Percentiles rank a stretch among this genome's conserved stretches.
Conservation (phyloP, 2,888 invertebrate species). For the Tubulanus polymorphus region DNA sequence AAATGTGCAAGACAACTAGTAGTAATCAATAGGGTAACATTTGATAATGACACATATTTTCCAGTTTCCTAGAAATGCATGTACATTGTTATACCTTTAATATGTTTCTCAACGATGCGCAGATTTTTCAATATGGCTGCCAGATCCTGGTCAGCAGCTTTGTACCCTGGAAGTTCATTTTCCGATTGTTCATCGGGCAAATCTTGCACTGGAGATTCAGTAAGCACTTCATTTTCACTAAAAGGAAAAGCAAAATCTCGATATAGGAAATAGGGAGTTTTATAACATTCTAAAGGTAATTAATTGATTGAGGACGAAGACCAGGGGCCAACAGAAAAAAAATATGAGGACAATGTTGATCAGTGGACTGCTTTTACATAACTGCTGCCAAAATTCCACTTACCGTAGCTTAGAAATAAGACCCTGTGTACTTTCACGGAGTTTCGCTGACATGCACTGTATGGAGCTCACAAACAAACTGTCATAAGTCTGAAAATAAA, state of each 20-base stretch:
- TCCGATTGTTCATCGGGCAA: constrained; percentile 27
- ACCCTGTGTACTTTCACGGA: constrained; percentile 54
- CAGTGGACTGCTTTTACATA: background rate
- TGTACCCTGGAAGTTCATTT: constrained; percentile 43
- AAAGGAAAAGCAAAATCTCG: too few relatives aligned
- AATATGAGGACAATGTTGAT: background rate
- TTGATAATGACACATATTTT: background rate
- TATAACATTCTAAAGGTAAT: too few relatives aligned
- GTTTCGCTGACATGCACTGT: constrained; percentile 57
- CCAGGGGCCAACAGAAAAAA: background rate
- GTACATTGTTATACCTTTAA: constrained; percentile 53
- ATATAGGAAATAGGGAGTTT: too few relatives aligned
- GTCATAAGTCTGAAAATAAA: constrained; percentile 51
- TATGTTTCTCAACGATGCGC: constrained; percentile 57
- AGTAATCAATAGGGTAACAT: background rate
- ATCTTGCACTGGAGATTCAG: constrained; percentile 38
- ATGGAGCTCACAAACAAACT: constrained; percentile 58
- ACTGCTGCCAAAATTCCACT: constrained; percentile 19
- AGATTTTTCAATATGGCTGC: constrained; percentile 58
- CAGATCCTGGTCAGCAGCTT: constrained; percentile 55
- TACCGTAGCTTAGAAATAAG: constrained; percentile 57
- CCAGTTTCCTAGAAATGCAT: too few relatives aligned
- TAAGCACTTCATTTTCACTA: constrained; percentile 23
- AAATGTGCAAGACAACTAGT: background rate
- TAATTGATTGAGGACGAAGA: too few relatives aligned